phyloP scores from a whole-genome alignment of 1,140 invertebrate genomes.

The Colletes gigas region DNA sequence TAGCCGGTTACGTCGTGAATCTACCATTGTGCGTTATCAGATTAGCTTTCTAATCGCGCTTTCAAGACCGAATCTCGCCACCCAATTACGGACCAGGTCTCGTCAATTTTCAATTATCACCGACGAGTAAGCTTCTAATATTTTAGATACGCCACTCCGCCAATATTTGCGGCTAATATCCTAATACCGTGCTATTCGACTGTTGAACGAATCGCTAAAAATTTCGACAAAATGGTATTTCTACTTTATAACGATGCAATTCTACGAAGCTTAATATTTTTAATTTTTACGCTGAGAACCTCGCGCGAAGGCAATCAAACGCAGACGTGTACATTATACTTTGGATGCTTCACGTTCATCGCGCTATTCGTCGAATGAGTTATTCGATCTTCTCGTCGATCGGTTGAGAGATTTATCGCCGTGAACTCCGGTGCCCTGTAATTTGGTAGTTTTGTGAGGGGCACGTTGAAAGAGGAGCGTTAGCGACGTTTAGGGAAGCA shows the following conservation, averaged over 20 bases:
- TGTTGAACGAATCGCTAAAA: too few relatives aligned
- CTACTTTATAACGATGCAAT: too few relatives aligned
- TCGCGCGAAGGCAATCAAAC: too few relatives aligned
- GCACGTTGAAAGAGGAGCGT: conserved; percentile 47
- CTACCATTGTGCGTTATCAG: not conserved
- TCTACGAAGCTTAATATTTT: too few relatives aligned
- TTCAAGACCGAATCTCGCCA: too few relatives aligned
- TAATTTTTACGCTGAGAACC: too few relatives aligned
- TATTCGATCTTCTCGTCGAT: conserved; percentile 41
- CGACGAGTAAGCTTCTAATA: conserved; percentile 2
- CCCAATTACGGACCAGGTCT: not conserved
- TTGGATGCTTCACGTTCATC: not conserved
- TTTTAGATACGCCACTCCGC: not conserved
- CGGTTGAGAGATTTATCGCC: conserved; percentile 57
- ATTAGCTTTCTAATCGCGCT: not conserved
- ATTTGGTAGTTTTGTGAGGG: conserved; percentile 43
- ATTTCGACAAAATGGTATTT: too few relatives aligned
- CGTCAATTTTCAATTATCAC: not conserved
- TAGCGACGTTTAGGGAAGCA: conserved; percentile 63
- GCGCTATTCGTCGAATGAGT: conserved; percentile 20
- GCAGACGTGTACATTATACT: too few relatives aligned
- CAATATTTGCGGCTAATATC: conserved; percentile 14
- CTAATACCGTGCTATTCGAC: not conserved
- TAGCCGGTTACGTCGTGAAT: not conserved
- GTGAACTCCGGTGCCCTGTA: conserved; percentile 42